phyloP scores from a whole-genome alignment of 1,140 invertebrate species.

The Hylaeus anthracinus region DNA sequence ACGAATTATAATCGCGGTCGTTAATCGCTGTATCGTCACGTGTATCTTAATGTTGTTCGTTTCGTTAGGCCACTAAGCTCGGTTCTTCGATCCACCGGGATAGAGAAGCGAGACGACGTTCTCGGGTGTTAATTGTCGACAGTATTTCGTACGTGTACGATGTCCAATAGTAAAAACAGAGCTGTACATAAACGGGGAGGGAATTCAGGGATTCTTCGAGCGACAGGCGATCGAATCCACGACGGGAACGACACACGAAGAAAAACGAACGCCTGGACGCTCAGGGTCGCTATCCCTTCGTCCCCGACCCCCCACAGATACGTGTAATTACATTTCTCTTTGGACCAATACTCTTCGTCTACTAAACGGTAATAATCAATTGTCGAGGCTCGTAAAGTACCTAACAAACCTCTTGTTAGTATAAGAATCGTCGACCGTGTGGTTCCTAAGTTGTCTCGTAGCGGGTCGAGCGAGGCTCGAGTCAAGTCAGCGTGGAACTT shows the following conservation, averaged over 20 bases:
- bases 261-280: not conserved
- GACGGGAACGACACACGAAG: too few relatives aligned
- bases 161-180: constrained; percentile 25
- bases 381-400: constrained; percentile 66
- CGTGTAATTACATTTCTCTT: constrained; percentile 64
- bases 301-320: constrained; percentile 9
- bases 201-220: not conserved
- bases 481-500: constrained; percentile 59
- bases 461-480: constrained; percentile 32
- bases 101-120: not conserved
- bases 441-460: constrained; percentile 65
- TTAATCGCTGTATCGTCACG: constrained; percentile 39
- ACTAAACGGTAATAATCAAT: constrained; percentile 60
- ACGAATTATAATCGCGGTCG: constrained; percentile 59
- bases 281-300: not conserved
- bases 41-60: constrained; percentile 56
- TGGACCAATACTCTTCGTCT: constrained; percentile 68
- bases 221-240: not conserved
- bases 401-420: constrained; percentile 53
- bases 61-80: constrained; percentile 16
- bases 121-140: constrained; percentile 20
- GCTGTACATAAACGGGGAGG: constrained; percentile 4
- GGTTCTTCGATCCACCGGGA: not conserved
- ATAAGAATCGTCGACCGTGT: constrained; percentile 64
- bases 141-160: constrained; percentile 36